These are phyloP conservation scores for Esperia sulphurella DNA, from an alignment of 2,888 invertebrate species.

Conservation along the genomic window DNA sequence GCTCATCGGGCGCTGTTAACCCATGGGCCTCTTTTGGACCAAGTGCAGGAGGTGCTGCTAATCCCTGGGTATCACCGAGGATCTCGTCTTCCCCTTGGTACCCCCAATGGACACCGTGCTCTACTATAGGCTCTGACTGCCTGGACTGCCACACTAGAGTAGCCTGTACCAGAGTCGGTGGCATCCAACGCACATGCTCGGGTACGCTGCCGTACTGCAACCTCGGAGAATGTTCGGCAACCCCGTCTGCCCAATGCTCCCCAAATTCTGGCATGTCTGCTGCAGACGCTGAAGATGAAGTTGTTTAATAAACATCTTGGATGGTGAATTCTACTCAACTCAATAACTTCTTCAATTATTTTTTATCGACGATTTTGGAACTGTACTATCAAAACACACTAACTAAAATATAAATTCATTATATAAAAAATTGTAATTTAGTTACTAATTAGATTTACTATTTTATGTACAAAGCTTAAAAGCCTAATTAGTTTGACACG, in stretches of 20 bases:
- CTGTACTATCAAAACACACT: too few relatives aligned
- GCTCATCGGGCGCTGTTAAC: neutral
- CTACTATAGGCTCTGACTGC: conserved; percentile 51
- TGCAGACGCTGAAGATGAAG: conserved; percentile 7
- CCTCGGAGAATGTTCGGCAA: conserved; percentile 65
- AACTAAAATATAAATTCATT: too few relatives aligned
- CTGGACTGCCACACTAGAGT: conserved; percentile 55
- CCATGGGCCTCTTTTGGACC: neutral
- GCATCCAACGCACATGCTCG: conserved; percentile 47
- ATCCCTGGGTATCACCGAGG: conserved; percentile 69
- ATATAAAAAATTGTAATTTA: too few relatives aligned
- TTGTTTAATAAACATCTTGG: neutral
- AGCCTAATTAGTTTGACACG: too few relatives aligned
- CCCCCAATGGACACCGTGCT: conserved; percentile 60
- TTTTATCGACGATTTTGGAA: too few relatives aligned
- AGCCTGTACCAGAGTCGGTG: conserved; percentile 64
- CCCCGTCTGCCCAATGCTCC: conserved; percentile 51
- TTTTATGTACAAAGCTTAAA: too few relatives aligned
- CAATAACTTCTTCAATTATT: too few relatives aligned
- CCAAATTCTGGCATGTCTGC: conserved; percentile 15
- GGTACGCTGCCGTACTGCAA: conserved; percentile 66
- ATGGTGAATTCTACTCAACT: neutral
- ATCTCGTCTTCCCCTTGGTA: conserved; percentile 56
- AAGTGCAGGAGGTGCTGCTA: conserved; percentile 25
- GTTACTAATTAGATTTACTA: too few relatives aligned